Evolutionary conservation across 2,113 vertebrate species (phyloP).

Genomic region (Callipepla californica): DNA sequence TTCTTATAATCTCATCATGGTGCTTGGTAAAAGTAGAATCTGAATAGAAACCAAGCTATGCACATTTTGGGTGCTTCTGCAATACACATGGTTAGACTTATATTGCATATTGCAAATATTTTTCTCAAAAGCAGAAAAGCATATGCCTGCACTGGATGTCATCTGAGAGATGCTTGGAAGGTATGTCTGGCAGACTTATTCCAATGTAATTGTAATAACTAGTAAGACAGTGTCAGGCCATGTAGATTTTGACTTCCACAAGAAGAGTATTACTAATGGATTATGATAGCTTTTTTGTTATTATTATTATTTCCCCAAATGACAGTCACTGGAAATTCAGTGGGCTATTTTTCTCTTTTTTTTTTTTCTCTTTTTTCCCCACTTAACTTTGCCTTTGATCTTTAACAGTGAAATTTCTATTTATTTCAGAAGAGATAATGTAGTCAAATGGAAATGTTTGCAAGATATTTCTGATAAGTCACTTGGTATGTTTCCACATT

Average conservation of each 20-base stretch:
- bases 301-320: not conserved
- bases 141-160: slow-evolving; percentile 31
- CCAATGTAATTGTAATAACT: not conserved
- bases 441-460: not conserved
- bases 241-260: not conserved
- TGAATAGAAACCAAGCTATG: not conserved
- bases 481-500: not conserved
- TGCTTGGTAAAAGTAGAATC: not conserved
- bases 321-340: not conserved
- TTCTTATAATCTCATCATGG: not conserved
- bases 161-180: slow-evolving; percentile 41
- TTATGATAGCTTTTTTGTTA: not conserved
- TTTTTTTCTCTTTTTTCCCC: fast-evolving
- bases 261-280: not conserved
- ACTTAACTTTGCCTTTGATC: not conserved
- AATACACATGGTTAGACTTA: slow-evolving; percentile 24
- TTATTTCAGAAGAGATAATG: not conserved
- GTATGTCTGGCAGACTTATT: not conserved
- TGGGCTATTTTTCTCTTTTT: not conserved
- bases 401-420: not conserved
- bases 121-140: slow-evolving; percentile 18
- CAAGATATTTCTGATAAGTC: slow-evolving; percentile 30
- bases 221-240: not conserved
- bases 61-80: not conserved
- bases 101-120: slow-evolving; percentile 31